phyloP scores from a whole-genome alignment of 2,888 invertebrate species.

The Actias luna region DNA sequence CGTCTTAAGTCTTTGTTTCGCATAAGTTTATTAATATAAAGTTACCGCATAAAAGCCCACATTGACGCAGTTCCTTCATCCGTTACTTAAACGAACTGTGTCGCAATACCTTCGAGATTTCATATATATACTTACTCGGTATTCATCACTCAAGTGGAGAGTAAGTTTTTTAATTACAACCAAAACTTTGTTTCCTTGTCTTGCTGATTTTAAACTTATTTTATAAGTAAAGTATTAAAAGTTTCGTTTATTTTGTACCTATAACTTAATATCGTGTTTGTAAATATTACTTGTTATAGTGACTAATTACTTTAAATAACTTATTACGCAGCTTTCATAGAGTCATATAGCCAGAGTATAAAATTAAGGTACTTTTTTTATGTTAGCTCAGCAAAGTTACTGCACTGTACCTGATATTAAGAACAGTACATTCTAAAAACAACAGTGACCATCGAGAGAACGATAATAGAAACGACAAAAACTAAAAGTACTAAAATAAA shows the following conservation, averaged over 20 bases:
- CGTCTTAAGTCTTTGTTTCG: neutral
- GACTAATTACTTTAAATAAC: too few species aligned
- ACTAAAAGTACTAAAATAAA: too few species aligned
- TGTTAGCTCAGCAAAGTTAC: too few species aligned
- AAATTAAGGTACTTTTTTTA: too few species aligned
- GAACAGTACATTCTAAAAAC: too few species aligned
- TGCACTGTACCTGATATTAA: too few species aligned
- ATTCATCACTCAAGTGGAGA: slow-evolving; percentile 15
- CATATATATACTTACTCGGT: slow-evolving; percentile 28
- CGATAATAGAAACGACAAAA: too few species aligned
- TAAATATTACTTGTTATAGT: too few species aligned
- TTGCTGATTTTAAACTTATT: neutral
- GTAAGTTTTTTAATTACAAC: slow-evolving; percentile 43
- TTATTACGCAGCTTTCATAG: too few species aligned
- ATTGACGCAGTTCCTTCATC: slow-evolving; percentile 17
- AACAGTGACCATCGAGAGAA: too few species aligned
- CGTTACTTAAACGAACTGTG: slow-evolving; percentile 19
- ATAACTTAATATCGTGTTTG: too few species aligned
- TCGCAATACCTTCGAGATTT: slow-evolving; percentile 34
- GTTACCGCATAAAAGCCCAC: slow-evolving; percentile 25
- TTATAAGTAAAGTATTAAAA: neutral
- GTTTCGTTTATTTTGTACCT: neutral
- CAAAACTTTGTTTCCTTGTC: slow-evolving; percentile 15
- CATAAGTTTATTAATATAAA: slow-evolving; percentile 18
- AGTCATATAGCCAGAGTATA: too few species aligned